These are phyloP conservation scores for Syrrhaptes paradoxus DNA, from an alignment of 2,113 vertebrate genomes.

Conservation along the genomic window DNA sequence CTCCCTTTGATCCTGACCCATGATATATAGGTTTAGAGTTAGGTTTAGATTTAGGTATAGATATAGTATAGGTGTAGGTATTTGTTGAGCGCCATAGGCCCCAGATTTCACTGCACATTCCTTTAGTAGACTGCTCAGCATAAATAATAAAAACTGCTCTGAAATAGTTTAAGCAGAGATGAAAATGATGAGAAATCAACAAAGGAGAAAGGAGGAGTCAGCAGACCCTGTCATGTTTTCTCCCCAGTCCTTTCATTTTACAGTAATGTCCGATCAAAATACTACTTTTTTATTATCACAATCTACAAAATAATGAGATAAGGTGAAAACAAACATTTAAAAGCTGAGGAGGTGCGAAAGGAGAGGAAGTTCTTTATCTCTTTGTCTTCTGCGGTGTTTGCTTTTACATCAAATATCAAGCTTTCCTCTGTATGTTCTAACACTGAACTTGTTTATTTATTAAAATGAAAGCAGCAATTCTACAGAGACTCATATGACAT, in stretches of 20 bases:
- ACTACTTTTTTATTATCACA: not conserved
- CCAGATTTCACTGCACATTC: not conserved
- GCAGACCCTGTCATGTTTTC: not conserved
- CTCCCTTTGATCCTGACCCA: no score
- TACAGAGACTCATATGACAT: not conserved
- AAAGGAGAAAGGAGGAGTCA: not conserved
- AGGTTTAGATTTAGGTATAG: not conserved
- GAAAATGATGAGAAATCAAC: not conserved
- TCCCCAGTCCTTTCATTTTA: not conserved
- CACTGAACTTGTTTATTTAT: not conserved
- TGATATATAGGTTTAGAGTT: not conserved
- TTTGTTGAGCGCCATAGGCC: not conserved
- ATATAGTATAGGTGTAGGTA: not conserved
- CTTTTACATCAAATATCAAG: not conserved
- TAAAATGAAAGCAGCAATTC: not conserved
- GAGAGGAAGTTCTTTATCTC: not conserved
- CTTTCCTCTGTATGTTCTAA: not conserved
- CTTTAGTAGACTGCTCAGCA: not conserved
- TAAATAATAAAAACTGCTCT: not conserved
- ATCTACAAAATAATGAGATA: not conserved
- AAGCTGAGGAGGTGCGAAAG: fast-evolving
- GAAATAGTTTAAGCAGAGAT: not conserved
- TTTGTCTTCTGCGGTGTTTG: not conserved
- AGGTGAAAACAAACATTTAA: not conserved
- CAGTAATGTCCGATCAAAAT: not conserved